Conservation (phyloP, 2,797 vertebrate species). For the Lithobates sylvaticus region DNA sequence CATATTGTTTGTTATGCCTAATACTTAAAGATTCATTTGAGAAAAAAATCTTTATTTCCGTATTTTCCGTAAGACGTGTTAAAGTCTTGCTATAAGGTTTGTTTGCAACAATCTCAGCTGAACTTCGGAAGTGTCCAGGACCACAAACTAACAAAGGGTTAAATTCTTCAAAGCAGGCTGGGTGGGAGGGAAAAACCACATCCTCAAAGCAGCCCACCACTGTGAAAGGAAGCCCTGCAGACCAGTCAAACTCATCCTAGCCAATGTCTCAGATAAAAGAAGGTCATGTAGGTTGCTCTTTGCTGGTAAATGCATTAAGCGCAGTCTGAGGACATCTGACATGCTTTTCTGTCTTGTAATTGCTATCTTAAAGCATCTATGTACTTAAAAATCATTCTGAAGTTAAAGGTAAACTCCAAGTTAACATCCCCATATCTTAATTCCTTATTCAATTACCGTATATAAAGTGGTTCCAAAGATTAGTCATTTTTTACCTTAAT, state of each 20-base stretch:
- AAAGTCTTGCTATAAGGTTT: too few species aligned
- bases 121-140: background rate
- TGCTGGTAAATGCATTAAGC: slow-evolving; percentile 54
- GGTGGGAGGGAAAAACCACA: slow-evolving; percentile 48
- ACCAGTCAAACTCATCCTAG: slow-evolving; percentile 20
- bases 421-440: background rate
- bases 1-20: too few species aligned
- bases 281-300: slow-evolving; percentile 32
- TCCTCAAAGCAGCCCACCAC: slow-evolving; percentile 35
- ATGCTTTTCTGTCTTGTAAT: slow-evolving; percentile 21
- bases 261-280: slow-evolving; percentile 35
- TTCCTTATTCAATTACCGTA: too few species aligned
- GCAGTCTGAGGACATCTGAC: background rate
- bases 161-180: slow-evolving; percentile 28
- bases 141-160: background rate
- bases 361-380: slow-evolving; percentile 8
- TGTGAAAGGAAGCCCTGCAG: slow-evolving; percentile 44
- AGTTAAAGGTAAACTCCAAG: background rate
- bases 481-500: too few species aligned
- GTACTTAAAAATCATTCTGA: background rate
- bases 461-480: too few species aligned
- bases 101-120: background rate
- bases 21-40: too few species aligned
- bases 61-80: background rate
- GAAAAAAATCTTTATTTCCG: background rate